Evolutionary conservation across 1,140 invertebrate genomes (phyloP), one percentile per base, ranked within the genome.

Genomic region (Temnothorax nylanderi): DNA sequence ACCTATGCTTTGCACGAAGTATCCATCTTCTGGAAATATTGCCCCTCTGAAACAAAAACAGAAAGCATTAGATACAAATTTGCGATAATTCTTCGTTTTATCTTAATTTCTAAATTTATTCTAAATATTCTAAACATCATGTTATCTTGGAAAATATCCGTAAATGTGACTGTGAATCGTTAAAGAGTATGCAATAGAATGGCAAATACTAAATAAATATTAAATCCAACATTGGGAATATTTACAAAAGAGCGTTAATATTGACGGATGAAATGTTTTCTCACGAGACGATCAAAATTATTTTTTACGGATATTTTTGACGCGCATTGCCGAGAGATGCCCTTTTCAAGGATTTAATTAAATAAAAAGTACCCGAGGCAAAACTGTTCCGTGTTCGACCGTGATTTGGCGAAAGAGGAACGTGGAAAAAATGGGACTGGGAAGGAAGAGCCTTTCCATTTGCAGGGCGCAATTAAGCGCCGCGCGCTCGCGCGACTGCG

Each of bases 1-100:
- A 91, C 90, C 89, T 91, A 91, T 87, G 81, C 56, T 87, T 87
- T 78, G 85, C 60, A 91, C 69, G 75, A 85, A 87, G 37, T 87
- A 86, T 89, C 85, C 90, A 91, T 91, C 72, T 86, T 91, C 34
- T 60, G 34, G 11, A n/a, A 89, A 86, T 82, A 71, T 41, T 81
- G 54, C 58, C 32, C 78, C 81, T 89, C 80, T 89, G 81, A 91
- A 91, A 91, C 47, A 72, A 3, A 16, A 69, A 85, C 5, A 56
- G 41, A 86, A 87, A 37, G 47, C 7, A 26, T 54, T 2, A 78
- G 13, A 4, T 18, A 56, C 18, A 49, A 65, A 87, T 11, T 75
- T 34, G 32, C 5, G 2, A 56, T 0, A 3, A 74, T 26, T 65
- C 21, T 34, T 26, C 26, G 26, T 49, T 64, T 37, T 64, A 78